Base-by-base conservation (phyloP, 2,888 invertebrate genomes). In the Himalopsyche anomala region DNA sequence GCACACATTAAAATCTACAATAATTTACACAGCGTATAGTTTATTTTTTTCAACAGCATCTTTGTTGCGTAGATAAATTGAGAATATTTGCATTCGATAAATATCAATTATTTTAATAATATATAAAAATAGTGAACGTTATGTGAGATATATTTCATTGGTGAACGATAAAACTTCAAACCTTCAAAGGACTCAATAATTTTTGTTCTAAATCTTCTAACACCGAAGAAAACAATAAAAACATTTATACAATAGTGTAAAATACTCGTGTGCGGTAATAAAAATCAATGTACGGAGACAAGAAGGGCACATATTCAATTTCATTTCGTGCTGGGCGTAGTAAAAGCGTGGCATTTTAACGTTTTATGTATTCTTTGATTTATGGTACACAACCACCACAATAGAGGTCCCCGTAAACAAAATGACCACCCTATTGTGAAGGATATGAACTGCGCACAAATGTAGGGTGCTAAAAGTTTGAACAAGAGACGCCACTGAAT, bases 291-390 rank as follows among this genome's bases (percentile, higher is more conserved):
- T 36, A 15, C 15, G 36, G 28, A 74, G 74, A 74, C 74, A 74
- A 15, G 36, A 38, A 12, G 8, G 74, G 74, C 74, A 74, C 74
- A 74, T 74, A 74, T 74, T 74, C 38, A 74, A 74, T 74, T 74
- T 36, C 74, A 36, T 74, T 74, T 74, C 74, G 74, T 74, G 74
- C 74, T 36, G 74, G 15, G 74, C 74, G 74, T 15, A 74, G 74
- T 74, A 74, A 74, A 74, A 74, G 36, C 15, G 38, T 74, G 74
- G 74, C 38, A 74, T 36, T 74, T 74, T 74, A 74, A 36, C 74
- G 36, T 74, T 74, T 74, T 74, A 74, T 74, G 74, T 74, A 74
- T 74, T 62, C 74, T 74, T 74, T 74, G 74, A 74, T 74, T 74
- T 74, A 74, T 74, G 74, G 36, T 36, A 38, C 38, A 36, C 12